Percentiles rank a stretch among this genome's conserved stretches.
phyloP scores from a whole-genome alignment of 2,888 invertebrate species.

The Drosophila aldrichi region DNA sequence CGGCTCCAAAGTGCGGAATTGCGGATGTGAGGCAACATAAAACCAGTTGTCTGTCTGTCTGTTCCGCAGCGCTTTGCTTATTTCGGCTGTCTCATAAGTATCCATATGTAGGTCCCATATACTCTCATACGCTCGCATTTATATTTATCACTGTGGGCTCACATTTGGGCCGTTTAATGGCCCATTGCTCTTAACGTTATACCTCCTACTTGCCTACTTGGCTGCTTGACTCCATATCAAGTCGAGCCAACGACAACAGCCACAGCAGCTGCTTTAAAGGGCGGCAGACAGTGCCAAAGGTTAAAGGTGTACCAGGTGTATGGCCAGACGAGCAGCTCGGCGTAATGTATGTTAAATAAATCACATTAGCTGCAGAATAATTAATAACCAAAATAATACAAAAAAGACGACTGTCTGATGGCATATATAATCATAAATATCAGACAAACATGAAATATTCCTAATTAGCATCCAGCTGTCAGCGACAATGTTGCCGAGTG shows the following conservation, averaged over 20 bases:
- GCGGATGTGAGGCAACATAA: conserved; percentile 25
- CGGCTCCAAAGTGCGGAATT: conserved; percentile 20
- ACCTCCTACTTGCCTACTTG: conserved; percentile 20
- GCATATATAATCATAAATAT: not conserved
- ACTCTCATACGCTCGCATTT: conserved; percentile 21
- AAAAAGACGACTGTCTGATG: not conserved
- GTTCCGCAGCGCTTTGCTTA: not conserved
- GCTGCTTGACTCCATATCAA: conserved; percentile 11
- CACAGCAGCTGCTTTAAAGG: conserved; percentile 38
- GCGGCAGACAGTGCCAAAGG: conserved; percentile 24
- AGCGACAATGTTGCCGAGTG: not conserved
- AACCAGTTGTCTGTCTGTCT: conserved; percentile 23
- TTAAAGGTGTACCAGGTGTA: conserved; percentile 49
- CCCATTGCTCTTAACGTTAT: conserved; percentile 60
- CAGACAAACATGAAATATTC: not conserved
- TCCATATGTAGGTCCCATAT: conserved; percentile 11
- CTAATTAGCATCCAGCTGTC: not conserved
- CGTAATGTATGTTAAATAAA: conserved; percentile 12
- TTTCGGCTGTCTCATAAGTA: conserved; percentile 36
- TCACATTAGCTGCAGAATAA: not conserved
- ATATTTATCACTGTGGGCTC: conserved; percentile 37
- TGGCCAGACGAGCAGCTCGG: conserved; percentile 12
- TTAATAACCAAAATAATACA: no score
- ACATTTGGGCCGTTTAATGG: conserved; percentile 64
- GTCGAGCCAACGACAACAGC: conserved; percentile 1